Evolutionary conservation across 2,888 invertebrate genomes (phyloP), one percentile per base, ranked within the genome.

Genomic region (Xylota sylvarum): DNA sequence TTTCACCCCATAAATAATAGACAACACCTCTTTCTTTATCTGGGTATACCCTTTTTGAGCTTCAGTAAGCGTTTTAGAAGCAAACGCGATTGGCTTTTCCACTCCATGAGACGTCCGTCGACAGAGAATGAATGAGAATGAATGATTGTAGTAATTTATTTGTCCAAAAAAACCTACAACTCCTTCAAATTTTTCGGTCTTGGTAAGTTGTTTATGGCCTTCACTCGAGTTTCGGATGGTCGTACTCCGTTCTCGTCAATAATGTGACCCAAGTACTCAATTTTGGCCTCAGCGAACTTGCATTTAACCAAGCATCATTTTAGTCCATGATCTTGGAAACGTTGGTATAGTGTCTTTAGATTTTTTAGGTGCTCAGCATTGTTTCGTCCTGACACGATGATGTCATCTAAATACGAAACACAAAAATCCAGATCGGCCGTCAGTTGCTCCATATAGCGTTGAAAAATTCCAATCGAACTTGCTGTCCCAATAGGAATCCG

Each of bases 241-340:
- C 70, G 77, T 5, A 90, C 72, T 6, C 80, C 87, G 9, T 79
- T 81, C 6, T 83, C 67, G n/a, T 77, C 69, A 14, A 90, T 88
- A n/a, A 88, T 87, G 52, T 88, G 88, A 0, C 90, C 90, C 14
- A 90, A 76, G 73, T 88, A 90, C 19, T 88, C 87, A 14, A 90
- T 62, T 17, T 88, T 32, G 12, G 76, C 48, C 67, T 88, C 55
- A 12, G 89, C 77, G 69, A 90, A 90, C 12, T 81, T 60, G 48
- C 89, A 89, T 65, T 90, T 89, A 27, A 74, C 69, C 17, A 88
- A 70, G 14, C 88, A 88, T 0, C 89, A 56, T n/a, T 32, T 64
- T 17, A 64, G 46, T 7, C 64, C 64, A n/a, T 48, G 64, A 10
- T 48, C 32, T 32, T 32, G 81, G 77, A 14, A 89, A 19, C 14